Evolutionary conservation across 1,140 invertebrate species (phyloP).

Genomic region (Ostrea denselamellosa): DNA sequence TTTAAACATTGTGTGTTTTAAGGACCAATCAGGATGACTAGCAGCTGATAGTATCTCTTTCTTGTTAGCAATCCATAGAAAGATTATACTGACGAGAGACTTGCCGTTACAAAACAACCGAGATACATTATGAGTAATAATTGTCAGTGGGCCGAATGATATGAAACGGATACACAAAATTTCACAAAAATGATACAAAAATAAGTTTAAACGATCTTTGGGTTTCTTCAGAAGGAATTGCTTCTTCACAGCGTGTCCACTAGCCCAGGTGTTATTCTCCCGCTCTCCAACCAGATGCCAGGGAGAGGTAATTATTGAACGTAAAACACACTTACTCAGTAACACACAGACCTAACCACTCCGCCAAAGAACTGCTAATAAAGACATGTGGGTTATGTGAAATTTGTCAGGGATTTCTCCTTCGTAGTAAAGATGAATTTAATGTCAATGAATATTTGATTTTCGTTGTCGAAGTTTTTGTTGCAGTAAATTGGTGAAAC

Average conservation of each 20-base stretch:
- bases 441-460: neutral
- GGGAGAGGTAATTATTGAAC: slow-evolving; percentile 33
- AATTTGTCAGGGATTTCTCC: slow-evolving; percentile 11
- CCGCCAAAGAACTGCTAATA: neutral
- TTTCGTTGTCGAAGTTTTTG: neutral
- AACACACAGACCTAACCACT: neutral
- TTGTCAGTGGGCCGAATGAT: neutral
- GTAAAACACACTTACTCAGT: neutral
- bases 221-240: slow-evolving; percentile 12
- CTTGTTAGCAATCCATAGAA: too few relatives aligned
- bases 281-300: slow-evolving; percentile 22
- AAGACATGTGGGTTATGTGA: slow-evolving; percentile 31
- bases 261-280: neutral
- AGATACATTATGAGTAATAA: neutral
- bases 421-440: slow-evolving; percentile 8
- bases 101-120: neutral
- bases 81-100: too few relatives aligned
- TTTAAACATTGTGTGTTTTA: too few relatives aligned
- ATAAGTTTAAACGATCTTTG: neutral
- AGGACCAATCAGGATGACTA: too few relatives aligned
- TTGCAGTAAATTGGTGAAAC: neutral
- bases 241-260: slow-evolving; percentile 14
- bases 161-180: neutral
- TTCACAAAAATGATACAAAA: slow-evolving; percentile 21
- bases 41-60: too few relatives aligned